These are phyloP conservation scores for Neotoma lepida DNA, from an alignment of 2,113 vertebrate species.

Conservation along the genomic window DNA sequence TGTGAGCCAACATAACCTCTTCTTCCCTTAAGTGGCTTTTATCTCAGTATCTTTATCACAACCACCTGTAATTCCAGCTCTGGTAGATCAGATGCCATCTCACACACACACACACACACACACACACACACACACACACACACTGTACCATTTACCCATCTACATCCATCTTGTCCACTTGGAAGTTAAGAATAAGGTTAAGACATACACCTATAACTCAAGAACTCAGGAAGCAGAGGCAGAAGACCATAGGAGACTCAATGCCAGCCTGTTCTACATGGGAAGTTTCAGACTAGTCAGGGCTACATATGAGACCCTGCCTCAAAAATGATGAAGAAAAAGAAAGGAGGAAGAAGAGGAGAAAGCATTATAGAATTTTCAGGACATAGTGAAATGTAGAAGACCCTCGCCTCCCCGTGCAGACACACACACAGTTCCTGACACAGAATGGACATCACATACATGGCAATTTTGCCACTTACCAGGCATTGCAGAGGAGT, in stretches of 20 bases:
- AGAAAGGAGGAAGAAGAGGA: not conserved
- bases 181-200: not conserved
- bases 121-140: too few relatives aligned
- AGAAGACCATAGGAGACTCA: not conserved
- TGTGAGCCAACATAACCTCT: not conserved
- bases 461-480: not conserved
- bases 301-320: not conserved
- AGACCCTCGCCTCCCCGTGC: accelerated
- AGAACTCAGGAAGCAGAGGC: not conserved
- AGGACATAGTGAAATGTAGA: not conserved
- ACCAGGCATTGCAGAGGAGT: too few relatives aligned
- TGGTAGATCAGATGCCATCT: too few relatives aligned
- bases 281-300: not conserved
- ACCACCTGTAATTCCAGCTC: too few relatives aligned
- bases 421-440: not conserved
- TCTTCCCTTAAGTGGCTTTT: not conserved
- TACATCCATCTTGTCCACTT: not conserved
- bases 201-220: not conserved
- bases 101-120: too few relatives aligned
- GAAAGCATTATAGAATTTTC: not conserved
- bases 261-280: not conserved
- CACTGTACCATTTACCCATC: not conserved
- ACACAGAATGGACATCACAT: not conserved
- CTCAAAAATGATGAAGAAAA: not conserved
- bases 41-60: not conserved